A percentile compares a stretch with the other conserved stretches of the same genome.
Evolutionary conservation across 1,140 invertebrate species (phyloP).

Genomic region (Calycopis cecrops): DNA sequence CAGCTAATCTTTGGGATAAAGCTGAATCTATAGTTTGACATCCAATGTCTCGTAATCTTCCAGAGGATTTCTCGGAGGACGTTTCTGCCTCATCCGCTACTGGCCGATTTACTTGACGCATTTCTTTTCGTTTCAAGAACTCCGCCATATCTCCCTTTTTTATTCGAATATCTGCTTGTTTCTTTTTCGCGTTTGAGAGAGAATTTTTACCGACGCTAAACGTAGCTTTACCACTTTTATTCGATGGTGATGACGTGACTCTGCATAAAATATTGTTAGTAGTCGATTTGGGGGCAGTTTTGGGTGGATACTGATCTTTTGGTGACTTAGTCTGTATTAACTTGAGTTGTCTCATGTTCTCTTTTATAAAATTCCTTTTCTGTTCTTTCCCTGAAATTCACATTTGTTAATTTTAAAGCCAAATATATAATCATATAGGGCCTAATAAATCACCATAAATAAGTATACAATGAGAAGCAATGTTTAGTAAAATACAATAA

Average conservation of each 20-base stretch:
- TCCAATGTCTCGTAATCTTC: constrained; percentile 51
- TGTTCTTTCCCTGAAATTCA: constrained; percentile 69
- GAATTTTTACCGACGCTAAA: constrained; percentile 46
- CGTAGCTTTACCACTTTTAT: constrained; percentile 47
- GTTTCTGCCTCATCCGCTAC: constrained; percentile 42
- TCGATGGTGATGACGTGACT: constrained; percentile 59
- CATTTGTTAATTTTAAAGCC: neutral
- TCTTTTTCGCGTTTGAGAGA: constrained; percentile 37
- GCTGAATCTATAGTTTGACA: constrained; percentile 64
- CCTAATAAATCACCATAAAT: neutral
- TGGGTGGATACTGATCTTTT: constrained; percentile 56
- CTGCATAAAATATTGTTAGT: constrained; percentile 33
- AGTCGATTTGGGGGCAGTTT: constrained; percentile 40
- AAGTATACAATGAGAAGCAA: neutral
- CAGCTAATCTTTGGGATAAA: constrained; percentile 49
- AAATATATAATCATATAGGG: no score
- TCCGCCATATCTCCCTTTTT: constrained; percentile 71
- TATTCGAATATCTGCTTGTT: constrained; percentile 45
- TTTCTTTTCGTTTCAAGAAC: constrained; percentile 59
- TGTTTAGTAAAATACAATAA: neutral
- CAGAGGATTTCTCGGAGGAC: constrained; percentile 44
- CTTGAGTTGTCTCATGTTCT: constrained; percentile 76
- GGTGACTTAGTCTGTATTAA: constrained; percentile 69
- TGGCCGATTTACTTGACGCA: constrained; percentile 36
- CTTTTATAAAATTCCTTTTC: constrained; percentile 76